Percentiles rank a stretch among this genome's conserved stretches.
phyloP scores from a whole-genome alignment of 2,797 vertebrate genomes.

The Austrolebias charrua region DNA sequence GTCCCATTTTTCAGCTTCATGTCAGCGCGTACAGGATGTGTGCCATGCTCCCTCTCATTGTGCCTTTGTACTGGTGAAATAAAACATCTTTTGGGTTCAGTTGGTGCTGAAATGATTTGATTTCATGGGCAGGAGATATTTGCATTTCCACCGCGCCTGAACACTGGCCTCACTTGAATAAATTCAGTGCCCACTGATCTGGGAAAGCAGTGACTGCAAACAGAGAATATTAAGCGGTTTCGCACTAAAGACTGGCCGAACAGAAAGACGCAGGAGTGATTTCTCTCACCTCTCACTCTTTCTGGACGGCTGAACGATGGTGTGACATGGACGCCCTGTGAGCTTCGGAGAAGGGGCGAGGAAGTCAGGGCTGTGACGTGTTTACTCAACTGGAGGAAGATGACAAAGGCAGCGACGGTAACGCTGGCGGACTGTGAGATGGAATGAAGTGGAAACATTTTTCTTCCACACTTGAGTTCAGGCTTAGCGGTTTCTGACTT shows the following conservation, averaged over 20 bases:
- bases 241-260: conserved; percentile 61
- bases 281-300: conserved; percentile 17
- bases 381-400: conserved; percentile 26
- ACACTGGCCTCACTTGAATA: conserved; percentile 49
- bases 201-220: conserved; percentile 48
- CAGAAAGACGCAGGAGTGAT: conserved; percentile 41
- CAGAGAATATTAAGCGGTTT: conserved; percentile 56
- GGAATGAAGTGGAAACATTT: conserved; percentile 24
- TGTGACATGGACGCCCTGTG: conserved; percentile 37
- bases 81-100: conserved; percentile 54
- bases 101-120: conserved; percentile 60
- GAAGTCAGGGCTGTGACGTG: conserved; percentile 41
- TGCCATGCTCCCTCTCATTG: conserved; percentile 18
- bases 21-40: not conserved
- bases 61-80: conserved; percentile 30
- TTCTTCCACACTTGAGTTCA: conserved; percentile 6
- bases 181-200: conserved; percentile 60
- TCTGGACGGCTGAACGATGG: conserved; percentile 41
- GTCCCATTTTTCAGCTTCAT: not conserved
- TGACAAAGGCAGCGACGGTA: conserved; percentile 26
- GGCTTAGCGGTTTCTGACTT: not conserved
- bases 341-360: conserved; percentile 28
- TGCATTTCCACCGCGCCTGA: conserved; percentile 60
- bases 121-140: conserved; percentile 56
- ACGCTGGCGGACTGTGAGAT: conserved; percentile 10